Percentiles rank a stretch among this genome's conserved stretches.
Conservation (phyloP, 1,140 invertebrate species). For the Brachionus rubens region DNA sequence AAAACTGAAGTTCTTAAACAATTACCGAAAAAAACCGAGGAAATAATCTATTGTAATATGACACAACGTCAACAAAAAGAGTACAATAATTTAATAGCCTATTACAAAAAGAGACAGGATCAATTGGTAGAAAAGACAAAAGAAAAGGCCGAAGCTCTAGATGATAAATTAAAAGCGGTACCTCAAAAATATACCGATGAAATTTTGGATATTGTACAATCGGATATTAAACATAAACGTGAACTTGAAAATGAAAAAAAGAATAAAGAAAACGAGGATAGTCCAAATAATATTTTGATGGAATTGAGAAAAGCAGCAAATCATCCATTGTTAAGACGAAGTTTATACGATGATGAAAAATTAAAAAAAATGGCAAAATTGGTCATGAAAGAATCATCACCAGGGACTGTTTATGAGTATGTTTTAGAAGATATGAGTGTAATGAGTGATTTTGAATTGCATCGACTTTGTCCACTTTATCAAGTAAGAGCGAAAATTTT, state of each 20-base stretch:
- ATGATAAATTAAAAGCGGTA: conserved; percentile 58
- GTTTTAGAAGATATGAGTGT: conserved; percentile 80
- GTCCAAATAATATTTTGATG: conserved; percentile 71
- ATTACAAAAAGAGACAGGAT: conserved; percentile 61
- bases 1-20: conserved; percentile 73
- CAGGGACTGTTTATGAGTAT: conserved; percentile 58
- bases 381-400: conserved; percentile 64
- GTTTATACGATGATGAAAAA: conserved; percentile 72
- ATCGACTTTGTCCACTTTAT: conserved; percentile 57
- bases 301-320: conserved; percentile 81
- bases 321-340: conserved; percentile 77
- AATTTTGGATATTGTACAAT: conserved; percentile 13
- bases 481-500: neutral
- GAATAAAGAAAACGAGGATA: conserved; percentile 17
- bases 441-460: conserved; percentile 86
- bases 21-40: conserved; percentile 72
- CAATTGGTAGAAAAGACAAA: conserved; percentile 44
- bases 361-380: conserved; percentile 70
- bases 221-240: neutral
- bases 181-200: conserved; percentile 62
- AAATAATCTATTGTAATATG: conserved; percentile 68
- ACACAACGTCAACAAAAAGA: conserved; percentile 69
- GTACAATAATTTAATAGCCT: conserved; percentile 72
- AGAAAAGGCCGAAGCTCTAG: conserved; percentile 48
- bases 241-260: neutral